A percentile compares a stretch with the other conserved stretches of the same genome.
phyloP scores from a whole-genome alignment of 92 coral and sea anemone species.

The Siderastrea radians region DNA sequence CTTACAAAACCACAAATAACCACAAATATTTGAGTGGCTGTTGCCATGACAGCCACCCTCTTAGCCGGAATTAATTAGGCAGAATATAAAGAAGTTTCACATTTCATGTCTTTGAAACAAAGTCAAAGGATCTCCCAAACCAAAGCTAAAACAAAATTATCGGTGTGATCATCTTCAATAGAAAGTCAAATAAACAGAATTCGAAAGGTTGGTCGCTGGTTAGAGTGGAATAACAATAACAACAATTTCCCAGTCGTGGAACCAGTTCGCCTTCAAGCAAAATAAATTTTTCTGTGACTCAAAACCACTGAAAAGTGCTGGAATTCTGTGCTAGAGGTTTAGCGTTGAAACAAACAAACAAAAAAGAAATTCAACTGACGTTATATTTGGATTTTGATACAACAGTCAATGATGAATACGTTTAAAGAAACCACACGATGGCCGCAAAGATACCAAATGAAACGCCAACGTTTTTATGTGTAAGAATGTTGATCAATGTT shows the following conservation, averaged over 20 bases:
- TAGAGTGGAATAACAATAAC: not conserved
- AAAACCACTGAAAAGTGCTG: not conserved
- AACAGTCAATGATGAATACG: not conserved
- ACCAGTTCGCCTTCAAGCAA: not conserved
- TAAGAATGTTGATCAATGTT: not conserved
- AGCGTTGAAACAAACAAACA: not conserved
- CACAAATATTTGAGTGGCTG: conserved; percentile 4
- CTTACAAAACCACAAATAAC: conserved; percentile 4
- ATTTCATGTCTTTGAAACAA: conserved; percentile 1
- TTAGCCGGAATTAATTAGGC: conserved; percentile 29
- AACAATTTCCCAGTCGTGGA: not conserved
- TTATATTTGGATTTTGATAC: not conserved
- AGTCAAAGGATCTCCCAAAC: conserved; percentile 15
- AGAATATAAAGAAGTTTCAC: conserved; percentile 6
- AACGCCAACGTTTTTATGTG: not conserved
- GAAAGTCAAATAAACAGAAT: conserved; percentile 25
- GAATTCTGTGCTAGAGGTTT: not conserved
- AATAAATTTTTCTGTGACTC: not conserved
- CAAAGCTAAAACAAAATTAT: conserved; percentile 2
- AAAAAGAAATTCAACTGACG: not conserved
- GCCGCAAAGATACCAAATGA: not conserved
- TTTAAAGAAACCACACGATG: not conserved
- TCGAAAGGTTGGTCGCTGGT: not conserved
- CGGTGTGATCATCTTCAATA: not conserved
- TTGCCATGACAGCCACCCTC: conserved; percentile 23